phyloP scores from a whole-genome alignment of 2,888 invertebrate genomes.

The Erebia palarica region DNA sequence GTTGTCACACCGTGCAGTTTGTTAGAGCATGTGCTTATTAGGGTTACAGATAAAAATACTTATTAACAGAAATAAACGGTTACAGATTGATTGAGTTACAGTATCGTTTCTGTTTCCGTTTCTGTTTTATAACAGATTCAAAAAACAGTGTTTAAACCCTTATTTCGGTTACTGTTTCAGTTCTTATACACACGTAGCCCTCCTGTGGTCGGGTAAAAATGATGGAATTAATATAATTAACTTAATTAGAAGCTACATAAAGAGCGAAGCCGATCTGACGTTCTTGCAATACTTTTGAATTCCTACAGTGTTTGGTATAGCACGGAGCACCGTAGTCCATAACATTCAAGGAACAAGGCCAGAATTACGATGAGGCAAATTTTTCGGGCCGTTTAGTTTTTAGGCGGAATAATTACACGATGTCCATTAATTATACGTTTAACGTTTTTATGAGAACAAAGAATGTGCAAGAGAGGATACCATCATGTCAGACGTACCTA shows the following conservation, averaged over 20 bases:
- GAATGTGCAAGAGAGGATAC: conserved; percentile 50
- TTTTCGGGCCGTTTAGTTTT: conserved; percentile 55
- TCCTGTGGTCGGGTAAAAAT: neutral
- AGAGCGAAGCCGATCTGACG: conserved; percentile 31
- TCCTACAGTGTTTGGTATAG: conserved; percentile 44
- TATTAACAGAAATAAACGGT: too few relatives aligned
- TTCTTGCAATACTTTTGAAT: conserved; percentile 43
- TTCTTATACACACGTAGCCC: neutral
- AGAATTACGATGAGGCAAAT: conserved; percentile 59
- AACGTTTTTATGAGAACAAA: conserved; percentile 54
- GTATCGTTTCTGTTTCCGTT: too few relatives aligned
- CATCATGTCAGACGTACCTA: conserved; percentile 39
- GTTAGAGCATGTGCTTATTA: too few relatives aligned
- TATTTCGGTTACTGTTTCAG: too few relatives aligned
- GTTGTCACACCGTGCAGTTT: too few relatives aligned
- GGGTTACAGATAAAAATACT: too few relatives aligned
- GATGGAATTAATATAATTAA: conserved; percentile 4
- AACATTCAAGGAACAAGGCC: conserved; percentile 50
- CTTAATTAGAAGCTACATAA: conserved; percentile 1
- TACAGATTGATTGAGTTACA: too few relatives aligned
- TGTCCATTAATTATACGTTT: conserved; percentile 59
- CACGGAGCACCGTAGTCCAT: conserved; percentile 47
- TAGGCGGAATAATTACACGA: conserved; percentile 58
- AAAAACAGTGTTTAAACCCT: too few relatives aligned
- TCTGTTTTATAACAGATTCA: too few relatives aligned